Conservation (phyloP, 2,888 invertebrate genomes). For the Acronicta alni region DNA sequence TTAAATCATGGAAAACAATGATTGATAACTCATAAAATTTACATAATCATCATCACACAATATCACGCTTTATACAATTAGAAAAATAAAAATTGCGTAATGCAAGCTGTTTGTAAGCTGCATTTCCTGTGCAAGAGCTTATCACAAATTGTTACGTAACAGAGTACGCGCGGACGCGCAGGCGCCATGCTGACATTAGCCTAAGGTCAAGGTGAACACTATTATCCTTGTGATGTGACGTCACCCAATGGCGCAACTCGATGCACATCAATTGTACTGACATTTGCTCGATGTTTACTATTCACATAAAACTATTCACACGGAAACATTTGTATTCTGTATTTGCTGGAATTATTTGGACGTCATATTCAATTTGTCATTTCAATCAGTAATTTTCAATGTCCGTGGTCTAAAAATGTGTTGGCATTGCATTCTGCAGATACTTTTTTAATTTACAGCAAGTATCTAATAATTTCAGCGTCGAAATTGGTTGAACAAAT, state of each 20-base stretch:
- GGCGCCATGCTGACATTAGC: conserved; percentile 76
- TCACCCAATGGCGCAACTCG: conserved; percentile 62
- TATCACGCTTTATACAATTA: no score
- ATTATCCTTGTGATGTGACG: conserved; percentile 81
- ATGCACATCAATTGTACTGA: conserved; percentile 58
- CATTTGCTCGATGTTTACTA: conserved; percentile 48
- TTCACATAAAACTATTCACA: conserved; percentile 19
- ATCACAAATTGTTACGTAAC: conserved; percentile 70
- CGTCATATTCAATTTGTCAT: neutral
- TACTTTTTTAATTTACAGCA: conserved; percentile 21
- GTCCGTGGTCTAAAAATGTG: neutral
- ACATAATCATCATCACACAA: no score
- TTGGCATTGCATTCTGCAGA: conserved; percentile 1
- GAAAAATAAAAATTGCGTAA: conserved; percentile 13
- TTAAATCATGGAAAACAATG: no score
- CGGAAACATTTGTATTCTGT: conserved; percentile 7
- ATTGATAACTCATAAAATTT: no score
- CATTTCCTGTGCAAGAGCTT: conserved; percentile 64
- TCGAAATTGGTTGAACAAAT: conserved; percentile 8
- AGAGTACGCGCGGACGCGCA: conserved; percentile 63
- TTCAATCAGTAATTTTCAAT: neutral
- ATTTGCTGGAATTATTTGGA: neutral
- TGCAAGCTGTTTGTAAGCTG: conserved; percentile 48
- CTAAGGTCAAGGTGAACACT: conserved; percentile 83
- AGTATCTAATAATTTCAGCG: conserved; percentile 18